phyloP scores from a whole-genome alignment of 2,113 vertebrate species.

The Cavia aperea region DNA sequence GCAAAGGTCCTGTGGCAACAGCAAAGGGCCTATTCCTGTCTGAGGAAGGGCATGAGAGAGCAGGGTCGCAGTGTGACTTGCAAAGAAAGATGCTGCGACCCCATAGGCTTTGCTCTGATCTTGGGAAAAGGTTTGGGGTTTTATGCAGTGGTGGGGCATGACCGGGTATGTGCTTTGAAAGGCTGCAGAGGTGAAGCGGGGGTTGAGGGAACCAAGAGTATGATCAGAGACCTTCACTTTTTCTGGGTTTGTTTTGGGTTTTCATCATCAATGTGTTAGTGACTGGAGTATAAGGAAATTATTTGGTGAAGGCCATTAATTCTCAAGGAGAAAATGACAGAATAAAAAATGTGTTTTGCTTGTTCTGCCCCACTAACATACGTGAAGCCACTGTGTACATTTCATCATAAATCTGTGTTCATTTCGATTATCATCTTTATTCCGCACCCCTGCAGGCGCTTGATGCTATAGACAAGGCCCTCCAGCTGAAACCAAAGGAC shows the following conservation, averaged over 20 bases:
- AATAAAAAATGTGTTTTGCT: background rate
- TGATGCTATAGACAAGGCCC: conserved; percentile 84
- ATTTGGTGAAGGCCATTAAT: background rate
- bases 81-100: background rate
- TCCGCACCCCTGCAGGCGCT: conserved; percentile 79
- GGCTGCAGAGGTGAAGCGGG: too few relatives aligned
- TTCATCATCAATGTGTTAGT: background rate
- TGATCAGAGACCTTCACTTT: background rate
- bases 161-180: background rate
- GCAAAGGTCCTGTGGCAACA: background rate
- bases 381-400: background rate
- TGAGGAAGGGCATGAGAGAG: background rate
- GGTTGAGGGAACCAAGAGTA: background rate
- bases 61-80: fast-evolving
- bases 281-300: too few relatives aligned
- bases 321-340: background rate
- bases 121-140: background rate
- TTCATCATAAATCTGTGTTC: background rate
- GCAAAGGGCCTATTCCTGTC: fast-evolving
- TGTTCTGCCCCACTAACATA: background rate
- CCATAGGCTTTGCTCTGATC: background rate
- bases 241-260: background rate
- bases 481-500: conserved; percentile 87
- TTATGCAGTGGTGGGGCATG: background rate
- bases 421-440: background rate